Evolutionary conservation across 2,888 invertebrate species (phyloP).

Genomic region (Trissoscelio sp.): DNA sequence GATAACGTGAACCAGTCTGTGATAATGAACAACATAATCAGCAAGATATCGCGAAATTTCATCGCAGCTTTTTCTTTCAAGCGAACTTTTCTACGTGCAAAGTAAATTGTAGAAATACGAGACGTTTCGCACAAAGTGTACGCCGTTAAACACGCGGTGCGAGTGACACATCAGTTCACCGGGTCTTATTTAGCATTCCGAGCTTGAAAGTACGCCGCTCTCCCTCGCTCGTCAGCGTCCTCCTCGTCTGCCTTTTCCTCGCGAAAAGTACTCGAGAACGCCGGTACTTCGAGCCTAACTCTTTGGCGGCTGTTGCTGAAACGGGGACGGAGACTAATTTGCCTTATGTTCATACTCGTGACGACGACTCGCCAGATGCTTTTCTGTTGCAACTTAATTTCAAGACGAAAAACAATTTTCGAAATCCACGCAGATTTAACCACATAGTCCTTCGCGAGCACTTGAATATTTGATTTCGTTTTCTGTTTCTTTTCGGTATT

Average conservation of each 20-base stretch:
- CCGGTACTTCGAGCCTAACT: slow-evolving; percentile 60
- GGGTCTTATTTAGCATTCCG: slow-evolving; percentile 63
- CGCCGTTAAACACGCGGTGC: slow-evolving; percentile 59
- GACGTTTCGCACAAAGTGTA: slow-evolving; percentile 56
- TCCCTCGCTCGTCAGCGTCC: slow-evolving; percentile 29
- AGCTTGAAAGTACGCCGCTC: slow-evolving; percentile 43
- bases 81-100: slow-evolving; percentile 39
- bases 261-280: slow-evolving; percentile 56
- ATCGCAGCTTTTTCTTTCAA: slow-evolving; percentile 24
- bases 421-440: slow-evolving; percentile 44
- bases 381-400: slow-evolving; percentile 55
- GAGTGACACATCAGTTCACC: slow-evolving; percentile 58
- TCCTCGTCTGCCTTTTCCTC: slow-evolving; percentile 38
- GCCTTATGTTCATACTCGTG: slow-evolving; percentile 49
- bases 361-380: slow-evolving; percentile 60
- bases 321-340: slow-evolving; percentile 55
- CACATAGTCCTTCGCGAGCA: slow-evolving; percentile 20
- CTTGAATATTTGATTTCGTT: slow-evolving; percentile 48
- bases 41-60: slow-evolving; percentile 26
- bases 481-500: no score
- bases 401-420: slow-evolving; percentile 55
- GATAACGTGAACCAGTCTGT: slow-evolving; percentile 11
- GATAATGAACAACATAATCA: slow-evolving; percentile 45
- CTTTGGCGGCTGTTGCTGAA: slow-evolving; percentile 61
- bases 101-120: slow-evolving; percentile 54